Conservation (phyloP, 2,113 vertebrate genomes). For the Antechinus stuartii region DNA sequence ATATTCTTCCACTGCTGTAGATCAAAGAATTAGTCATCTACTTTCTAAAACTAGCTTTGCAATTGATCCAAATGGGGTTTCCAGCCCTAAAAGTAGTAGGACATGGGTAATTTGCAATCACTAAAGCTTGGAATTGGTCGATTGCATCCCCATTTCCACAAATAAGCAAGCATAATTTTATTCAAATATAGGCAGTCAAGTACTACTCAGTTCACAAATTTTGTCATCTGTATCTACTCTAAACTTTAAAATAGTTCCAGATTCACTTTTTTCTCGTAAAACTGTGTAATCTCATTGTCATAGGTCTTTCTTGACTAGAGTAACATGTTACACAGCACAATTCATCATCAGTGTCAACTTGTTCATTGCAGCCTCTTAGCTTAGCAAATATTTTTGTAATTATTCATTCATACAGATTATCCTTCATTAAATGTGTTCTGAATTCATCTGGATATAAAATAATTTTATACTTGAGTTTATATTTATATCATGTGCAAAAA, state of each 20-base stretch:
- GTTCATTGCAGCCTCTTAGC: neutral
- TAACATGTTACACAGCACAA: neutral
- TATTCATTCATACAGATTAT: neutral
- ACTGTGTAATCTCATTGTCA: constrained; percentile 15
- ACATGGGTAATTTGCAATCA: constrained; percentile 36
- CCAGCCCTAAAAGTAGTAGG: neutral
- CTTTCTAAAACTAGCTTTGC: neutral
- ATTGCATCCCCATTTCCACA: constrained; percentile 63
- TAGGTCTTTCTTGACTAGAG: constrained; percentile 28
- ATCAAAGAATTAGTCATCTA: neutral
- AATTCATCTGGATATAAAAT: neutral
- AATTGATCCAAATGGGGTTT: neutral
- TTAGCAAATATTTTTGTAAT: constrained; percentile 5
- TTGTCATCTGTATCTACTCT: constrained; percentile 64
- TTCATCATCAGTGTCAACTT: constrained; percentile 27
- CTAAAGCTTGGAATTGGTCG: constrained; percentile 38
- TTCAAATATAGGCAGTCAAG: constrained; percentile 66
- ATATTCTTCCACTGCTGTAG: constrained; percentile 12
- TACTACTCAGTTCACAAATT: constrained; percentile 67
- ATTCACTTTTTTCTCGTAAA: constrained; percentile 64
- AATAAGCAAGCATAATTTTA: constrained; percentile 69
- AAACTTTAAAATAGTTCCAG: constrained; percentile 68
- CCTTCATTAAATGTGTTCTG: neutral
- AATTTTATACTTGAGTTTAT: neutral
- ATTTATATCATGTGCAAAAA: neutral